Conservation (phyloP, 2,888 invertebrate genomes). For the Tigriopus californicus region DNA sequence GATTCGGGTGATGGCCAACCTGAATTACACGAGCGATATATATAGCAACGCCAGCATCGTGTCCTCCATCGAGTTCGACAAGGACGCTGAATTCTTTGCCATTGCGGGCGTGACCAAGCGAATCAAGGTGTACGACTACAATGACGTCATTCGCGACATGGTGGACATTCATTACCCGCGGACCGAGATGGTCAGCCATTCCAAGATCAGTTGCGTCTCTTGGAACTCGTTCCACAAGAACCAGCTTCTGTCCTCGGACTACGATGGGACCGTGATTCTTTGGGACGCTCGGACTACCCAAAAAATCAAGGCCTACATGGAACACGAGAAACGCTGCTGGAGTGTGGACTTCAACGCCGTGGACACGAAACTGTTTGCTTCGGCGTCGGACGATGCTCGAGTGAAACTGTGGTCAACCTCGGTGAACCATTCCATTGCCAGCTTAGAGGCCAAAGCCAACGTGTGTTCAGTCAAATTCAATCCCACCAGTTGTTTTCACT, state of each 20-base stretch:
- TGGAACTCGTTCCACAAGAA: constrained; percentile 83
- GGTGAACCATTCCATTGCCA: constrained; percentile 63
- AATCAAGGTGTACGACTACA: constrained; percentile 81
- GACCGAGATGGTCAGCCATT: constrained; percentile 71
- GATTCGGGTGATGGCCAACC: constrained; percentile 48
- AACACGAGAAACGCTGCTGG: constrained; percentile 90
- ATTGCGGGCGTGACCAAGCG: constrained; percentile 87
- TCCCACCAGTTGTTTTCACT: constrained; percentile 59
- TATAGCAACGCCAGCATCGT: constrained; percentile 46
- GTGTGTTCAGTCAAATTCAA: constrained; percentile 88
- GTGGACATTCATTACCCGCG: constrained; percentile 83
- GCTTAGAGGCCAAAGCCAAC: constrained; percentile 78
- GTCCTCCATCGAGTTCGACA: constrained; percentile 85
- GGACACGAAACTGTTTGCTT: constrained; percentile 71
- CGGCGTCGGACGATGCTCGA: constrained; percentile 76
- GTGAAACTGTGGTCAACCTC: constrained; percentile 86
- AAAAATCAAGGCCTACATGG: constrained; percentile 40
- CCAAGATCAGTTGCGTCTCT: constrained; percentile 81
- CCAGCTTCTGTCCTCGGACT: constrained; percentile 74
- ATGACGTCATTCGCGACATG: constrained; percentile 58
- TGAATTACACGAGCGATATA: constrained; percentile 74
- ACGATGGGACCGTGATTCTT: constrained; percentile 77
- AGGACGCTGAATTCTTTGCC: constrained; percentile 84
- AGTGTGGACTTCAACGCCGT: constrained; percentile 84
- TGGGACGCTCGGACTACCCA: constrained; percentile 58